Evolutionary conservation across 2,113 vertebrate species (phyloP).

Genomic region (Pygoscelis antarcticus): DNA sequence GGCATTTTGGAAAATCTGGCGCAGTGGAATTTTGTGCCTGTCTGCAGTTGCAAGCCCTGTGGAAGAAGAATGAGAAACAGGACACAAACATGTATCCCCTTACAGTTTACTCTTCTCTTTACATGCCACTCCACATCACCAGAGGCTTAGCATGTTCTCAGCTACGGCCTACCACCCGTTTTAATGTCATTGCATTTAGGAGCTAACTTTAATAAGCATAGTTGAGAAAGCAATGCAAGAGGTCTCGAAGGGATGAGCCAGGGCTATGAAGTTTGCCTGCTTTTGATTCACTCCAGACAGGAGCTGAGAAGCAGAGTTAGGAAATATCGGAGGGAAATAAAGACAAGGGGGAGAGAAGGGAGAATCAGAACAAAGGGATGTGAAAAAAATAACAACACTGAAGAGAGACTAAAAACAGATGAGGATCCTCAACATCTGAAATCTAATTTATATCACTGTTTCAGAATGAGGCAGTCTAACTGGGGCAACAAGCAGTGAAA

Average conservation of each 20-base stretch:
- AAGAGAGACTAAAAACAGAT: constrained; percentile 54
- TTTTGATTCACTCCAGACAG: background rate
- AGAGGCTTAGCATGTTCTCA: background rate
- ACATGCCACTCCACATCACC: background rate
- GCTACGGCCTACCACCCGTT: background rate
- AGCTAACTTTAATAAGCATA: background rate
- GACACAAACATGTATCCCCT: background rate
- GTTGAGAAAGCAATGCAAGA: background rate
- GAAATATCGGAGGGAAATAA: background rate
- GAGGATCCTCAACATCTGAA: constrained; percentile 55
- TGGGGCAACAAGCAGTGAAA: constrained; percentile 40
- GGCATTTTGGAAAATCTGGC: background rate
- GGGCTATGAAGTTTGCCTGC: background rate
- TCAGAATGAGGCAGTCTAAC: constrained; percentile 56
- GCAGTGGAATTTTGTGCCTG: background rate
- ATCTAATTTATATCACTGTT: constrained; percentile 59
- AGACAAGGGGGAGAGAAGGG: background rate
- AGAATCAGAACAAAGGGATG: constrained; percentile 22
- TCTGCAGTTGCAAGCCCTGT: background rate
- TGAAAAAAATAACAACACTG: constrained; percentile 5
- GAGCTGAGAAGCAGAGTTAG: background rate
- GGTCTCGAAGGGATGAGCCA: background rate
- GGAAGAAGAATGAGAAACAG: background rate
- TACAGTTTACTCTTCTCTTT: background rate
- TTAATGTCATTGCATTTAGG: background rate